Evolutionary conservation across 2,888 invertebrate species (phyloP).

Genomic region (Coremacera marginata): DNA sequence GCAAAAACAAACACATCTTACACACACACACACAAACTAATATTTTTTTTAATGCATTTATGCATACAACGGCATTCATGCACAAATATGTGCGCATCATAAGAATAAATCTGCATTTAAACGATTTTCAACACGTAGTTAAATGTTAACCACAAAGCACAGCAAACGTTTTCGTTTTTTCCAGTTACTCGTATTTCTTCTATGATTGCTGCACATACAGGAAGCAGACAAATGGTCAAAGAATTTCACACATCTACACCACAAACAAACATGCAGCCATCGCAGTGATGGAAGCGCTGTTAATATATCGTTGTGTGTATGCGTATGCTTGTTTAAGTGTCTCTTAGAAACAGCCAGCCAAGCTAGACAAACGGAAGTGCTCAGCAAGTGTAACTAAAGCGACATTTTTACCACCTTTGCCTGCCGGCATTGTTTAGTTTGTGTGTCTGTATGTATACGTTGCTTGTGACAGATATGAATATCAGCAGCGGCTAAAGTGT

Average conservation of each 20-base stretch:
- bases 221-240: constrained; percentile 9
- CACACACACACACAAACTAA: too few relatives aligned
- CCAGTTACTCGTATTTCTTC: not conserved
- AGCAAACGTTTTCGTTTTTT: not conserved
- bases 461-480: not conserved
- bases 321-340: too few relatives aligned
- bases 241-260: not conserved
- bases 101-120: too few relatives aligned
- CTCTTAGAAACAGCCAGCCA: not conserved
- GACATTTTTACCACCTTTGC: constrained; percentile 29
- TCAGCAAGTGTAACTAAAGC: constrained; percentile 19
- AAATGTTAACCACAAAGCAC: too few relatives aligned
- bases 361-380: constrained; percentile 21
- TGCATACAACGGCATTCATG: too few relatives aligned
- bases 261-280: not conserved
- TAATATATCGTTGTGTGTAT: too few relatives aligned
- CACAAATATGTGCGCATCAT: too few relatives aligned
- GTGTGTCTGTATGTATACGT: not conserved
- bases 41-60: too few relatives aligned
- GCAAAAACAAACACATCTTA: too few relatives aligned
- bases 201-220: not conserved
- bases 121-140: too few relatives aligned
- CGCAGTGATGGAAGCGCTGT: too few relatives aligned
- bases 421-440: not conserved
- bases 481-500: not conserved